A percentile compares a stretch with the other conserved stretches of the same genome.
phyloP scores from a whole-genome alignment of 35 echinoderm and acorn worm genomes.

The Antedon bifida region DNA sequence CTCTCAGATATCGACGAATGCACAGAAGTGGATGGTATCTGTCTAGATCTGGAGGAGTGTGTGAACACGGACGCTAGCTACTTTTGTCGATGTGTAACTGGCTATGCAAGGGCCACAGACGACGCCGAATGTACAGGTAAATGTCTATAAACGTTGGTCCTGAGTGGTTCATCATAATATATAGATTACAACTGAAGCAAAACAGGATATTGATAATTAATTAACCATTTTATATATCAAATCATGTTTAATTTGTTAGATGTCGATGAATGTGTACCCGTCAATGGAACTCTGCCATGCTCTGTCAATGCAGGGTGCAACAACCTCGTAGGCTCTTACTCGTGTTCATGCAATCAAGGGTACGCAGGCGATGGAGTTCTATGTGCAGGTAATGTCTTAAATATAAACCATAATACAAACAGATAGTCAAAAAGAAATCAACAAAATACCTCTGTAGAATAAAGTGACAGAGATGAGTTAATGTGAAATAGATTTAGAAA shows the following conservation, averaged over 20 bases:
- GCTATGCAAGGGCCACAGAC: not conserved
- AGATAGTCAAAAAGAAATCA: too few species aligned
- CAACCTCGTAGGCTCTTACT: slow-evolving; percentile 17
- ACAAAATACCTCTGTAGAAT: too few species aligned
- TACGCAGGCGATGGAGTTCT: slow-evolving; percentile 12
- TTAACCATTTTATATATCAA: too few species aligned
- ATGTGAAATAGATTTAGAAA: too few species aligned
- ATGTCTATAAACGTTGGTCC: too few species aligned
- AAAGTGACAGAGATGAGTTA: too few species aligned
- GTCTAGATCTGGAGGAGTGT: not conserved
- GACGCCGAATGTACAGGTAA: too few species aligned
- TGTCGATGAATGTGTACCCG: slow-evolving; percentile 34
- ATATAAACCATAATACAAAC: too few species aligned
- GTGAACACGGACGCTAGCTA: not conserved
- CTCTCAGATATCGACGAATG: not conserved
- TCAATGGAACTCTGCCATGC: slow-evolving; percentile 34
- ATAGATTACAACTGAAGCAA: too few species aligned
- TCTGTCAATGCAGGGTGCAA: not conserved
- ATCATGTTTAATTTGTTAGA: not conserved
- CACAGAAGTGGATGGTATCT: not conserved
- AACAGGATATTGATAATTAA: too few species aligned
- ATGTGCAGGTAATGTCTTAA: not conserved
- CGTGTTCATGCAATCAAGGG: slow-evolving; percentile 16
- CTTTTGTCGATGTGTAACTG: not conserved
- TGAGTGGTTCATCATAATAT: too few species aligned